These are phyloP conservation scores for Peromyscus eremicus DNA, from an alignment of 2,797 vertebrate genomes.

Conservation along the genomic window DNA sequence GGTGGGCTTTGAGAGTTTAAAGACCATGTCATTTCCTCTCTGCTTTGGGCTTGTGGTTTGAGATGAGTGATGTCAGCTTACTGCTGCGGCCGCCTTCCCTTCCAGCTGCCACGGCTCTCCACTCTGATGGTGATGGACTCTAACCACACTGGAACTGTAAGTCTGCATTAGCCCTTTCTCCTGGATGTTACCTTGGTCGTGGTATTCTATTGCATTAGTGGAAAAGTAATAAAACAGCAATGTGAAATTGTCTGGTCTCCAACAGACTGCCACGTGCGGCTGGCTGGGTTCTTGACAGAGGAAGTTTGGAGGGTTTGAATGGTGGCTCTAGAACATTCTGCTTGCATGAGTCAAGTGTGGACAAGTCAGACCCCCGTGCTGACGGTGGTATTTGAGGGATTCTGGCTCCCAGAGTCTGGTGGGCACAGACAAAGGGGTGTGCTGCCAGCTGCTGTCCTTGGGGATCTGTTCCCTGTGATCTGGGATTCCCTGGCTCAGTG, in stretches of 20 bases:
- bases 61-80: not conserved
- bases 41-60: not conserved
- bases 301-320: not conserved
- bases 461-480: rapidly evolving
- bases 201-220: not conserved
- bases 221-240: not conserved
- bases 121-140: too few species aligned
- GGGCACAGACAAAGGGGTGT: too few species aligned
- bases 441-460: not conserved
- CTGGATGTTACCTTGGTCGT: not conserved
- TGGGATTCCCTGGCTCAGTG: rapidly evolving
- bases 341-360: not conserved
- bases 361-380: not conserved
- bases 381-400: rapidly evolving
- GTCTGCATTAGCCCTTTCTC: not conserved
- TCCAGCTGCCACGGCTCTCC: not conserved
- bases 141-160: not conserved
- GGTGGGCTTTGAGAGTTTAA: not conserved
- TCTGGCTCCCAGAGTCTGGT: rapidly evolving
- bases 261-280: rapidly evolving
- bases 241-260: not conserved
- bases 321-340: rapidly evolving
- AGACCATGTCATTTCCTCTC: not conserved
- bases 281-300: not conserved
- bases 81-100: not conserved